Conservation (phyloP, 1,140 invertebrate genomes). For the Megathymus violae region DNA sequence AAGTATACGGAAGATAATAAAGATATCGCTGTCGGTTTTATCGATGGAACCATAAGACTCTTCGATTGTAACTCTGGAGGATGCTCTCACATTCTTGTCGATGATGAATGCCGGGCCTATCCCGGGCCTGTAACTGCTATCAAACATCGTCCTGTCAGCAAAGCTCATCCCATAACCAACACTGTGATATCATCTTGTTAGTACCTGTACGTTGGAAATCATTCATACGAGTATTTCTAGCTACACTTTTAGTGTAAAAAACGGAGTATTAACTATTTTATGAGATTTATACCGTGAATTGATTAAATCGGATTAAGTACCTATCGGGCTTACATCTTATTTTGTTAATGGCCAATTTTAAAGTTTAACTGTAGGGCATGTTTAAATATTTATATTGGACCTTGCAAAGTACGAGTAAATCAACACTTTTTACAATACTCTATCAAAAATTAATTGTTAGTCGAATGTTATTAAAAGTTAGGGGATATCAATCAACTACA, state of each 20-base stretch:
- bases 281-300: background rate
- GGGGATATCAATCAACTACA: no score
- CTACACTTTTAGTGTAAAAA: no score
- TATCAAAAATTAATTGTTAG: no score
- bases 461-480: no score
- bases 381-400: no score
- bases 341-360: no score
- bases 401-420: no score
- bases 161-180: conserved; percentile 83
- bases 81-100: conserved; percentile 72
- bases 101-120: conserved; percentile 83
- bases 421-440: no score
- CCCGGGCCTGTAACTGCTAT: conserved; percentile 84
- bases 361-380: no score
- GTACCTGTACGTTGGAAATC: conserved; percentile 36
- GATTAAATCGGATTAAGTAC: no score
- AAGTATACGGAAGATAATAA: conserved; percentile 85
- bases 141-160: conserved; percentile 84
- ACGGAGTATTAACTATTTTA: background rate
- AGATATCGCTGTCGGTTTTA: conserved; percentile 83
- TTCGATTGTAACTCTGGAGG: conserved; percentile 77
- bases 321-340: no score
- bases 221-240: background rate
- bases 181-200: conserved; percentile 84
- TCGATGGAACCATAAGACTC: conserved; percentile 83